Evolutionary conservation across 2,888 invertebrate species (phyloP), one percentile per base, ranked within the genome.

Genomic region (Hoplodrina blanda): DNA sequence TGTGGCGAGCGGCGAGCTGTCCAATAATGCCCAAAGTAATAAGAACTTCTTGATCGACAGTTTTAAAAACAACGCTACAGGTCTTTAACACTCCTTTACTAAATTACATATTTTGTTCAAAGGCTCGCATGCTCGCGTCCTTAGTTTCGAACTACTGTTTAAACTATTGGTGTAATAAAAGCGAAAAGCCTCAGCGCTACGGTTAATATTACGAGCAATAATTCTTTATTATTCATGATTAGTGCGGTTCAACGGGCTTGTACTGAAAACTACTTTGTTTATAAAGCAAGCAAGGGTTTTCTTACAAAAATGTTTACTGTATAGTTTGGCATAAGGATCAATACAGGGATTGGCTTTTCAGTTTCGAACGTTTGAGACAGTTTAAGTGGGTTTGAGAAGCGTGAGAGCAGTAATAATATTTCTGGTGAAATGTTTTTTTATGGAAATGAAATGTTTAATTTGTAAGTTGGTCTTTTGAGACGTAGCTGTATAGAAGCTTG

Each of bases 221-320:
- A 25, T 78, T 78, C 62, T 78, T 75, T 73, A 75, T 75, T 75
- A 73, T 73, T 75, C 64, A 72, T 61, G 63, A 78, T 75, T 78
- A 78, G 52, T 33, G 11, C 25, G 25, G 50, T 70, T 20, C 50
- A 56, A 30, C 37, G 30, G 50, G 50, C 50, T 62, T 19, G 13
- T 30, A 49, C 37, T 50, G 41, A 17, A 69, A 78, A 57, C 53
- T 59, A 59, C 53, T 33, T 72, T 53, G 73, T 66, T 62, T 61
- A 44, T 33, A 6, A 20, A 56, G 30, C 0, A 61, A 37, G 33
- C 19, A 33, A 0, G 57, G 17, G 15, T 19, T 61, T 61, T 33
- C 49, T 17, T 41, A 41, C 46, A 33, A 46, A 53, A 60, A 61
- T 62, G 41, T 75, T 71, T 55, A 41, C 17, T 52, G 4, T 46